These are phyloP conservation scores for Erannis defoliaria DNA, from an alignment of 2,888 invertebrate genomes.

Conservation along the genomic window DNA sequence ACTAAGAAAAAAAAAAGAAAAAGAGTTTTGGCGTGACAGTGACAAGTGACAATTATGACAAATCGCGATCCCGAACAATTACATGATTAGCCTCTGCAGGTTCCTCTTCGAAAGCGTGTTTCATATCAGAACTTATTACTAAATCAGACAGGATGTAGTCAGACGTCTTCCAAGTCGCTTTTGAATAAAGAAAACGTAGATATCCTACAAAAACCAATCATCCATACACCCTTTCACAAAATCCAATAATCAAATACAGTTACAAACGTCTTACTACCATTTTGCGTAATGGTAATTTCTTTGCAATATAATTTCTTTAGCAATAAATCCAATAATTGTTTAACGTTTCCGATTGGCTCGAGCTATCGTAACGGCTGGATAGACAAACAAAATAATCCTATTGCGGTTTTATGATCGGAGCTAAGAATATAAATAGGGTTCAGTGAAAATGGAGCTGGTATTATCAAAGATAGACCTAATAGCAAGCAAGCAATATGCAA, in stretches of 20 bases:
- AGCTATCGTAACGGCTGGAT: slow-evolving; percentile 73
- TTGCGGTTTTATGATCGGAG: slow-evolving; percentile 63
- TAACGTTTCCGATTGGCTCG: slow-evolving; percentile 35
- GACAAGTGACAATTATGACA: too few species aligned
- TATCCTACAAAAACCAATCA: background rate
- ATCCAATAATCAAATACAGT: slow-evolving; percentile 28
- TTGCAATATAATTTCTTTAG: slow-evolving; percentile 37
- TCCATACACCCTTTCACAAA: slow-evolving; percentile 17
- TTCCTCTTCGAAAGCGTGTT: too few species aligned
- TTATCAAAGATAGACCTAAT: background rate
- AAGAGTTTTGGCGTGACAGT: too few species aligned
- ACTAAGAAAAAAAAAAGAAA: too few species aligned
- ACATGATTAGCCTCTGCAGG: too few species aligned
- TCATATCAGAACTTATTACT: too few species aligned
- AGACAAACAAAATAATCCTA: slow-evolving; percentile 67
- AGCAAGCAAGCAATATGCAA: too few species aligned
- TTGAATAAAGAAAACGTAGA: too few species aligned
- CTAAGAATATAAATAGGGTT: slow-evolving; percentile 35
- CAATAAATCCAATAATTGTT: slow-evolving; percentile 40
- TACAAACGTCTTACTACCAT: slow-evolving; percentile 35
- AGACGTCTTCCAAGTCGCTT: too few species aligned
- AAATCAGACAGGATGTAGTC: too few species aligned
- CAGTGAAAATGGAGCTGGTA: slow-evolving; percentile 41
- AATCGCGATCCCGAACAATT: too few species aligned
- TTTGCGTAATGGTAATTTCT: slow-evolving; percentile 39